phyloP scores from a whole-genome alignment of 2,797 vertebrate species.

The Enteromius radiatus region DNA sequence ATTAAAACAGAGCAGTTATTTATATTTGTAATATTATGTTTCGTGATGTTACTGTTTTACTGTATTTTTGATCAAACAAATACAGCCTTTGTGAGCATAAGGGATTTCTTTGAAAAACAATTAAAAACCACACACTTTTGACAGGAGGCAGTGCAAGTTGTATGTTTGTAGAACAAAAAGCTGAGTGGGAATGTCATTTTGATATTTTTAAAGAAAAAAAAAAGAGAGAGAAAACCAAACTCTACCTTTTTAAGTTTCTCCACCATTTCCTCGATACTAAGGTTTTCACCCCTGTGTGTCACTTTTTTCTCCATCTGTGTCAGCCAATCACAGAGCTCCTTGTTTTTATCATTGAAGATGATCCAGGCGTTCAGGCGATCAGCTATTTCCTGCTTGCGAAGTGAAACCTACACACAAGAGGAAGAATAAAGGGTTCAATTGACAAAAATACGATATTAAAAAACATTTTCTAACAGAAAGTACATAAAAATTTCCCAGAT shows the following conservation, averaged over 20 bases:
- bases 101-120: no score
- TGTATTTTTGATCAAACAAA: neutral
- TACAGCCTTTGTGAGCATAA: neutral
- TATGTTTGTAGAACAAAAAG: neutral
- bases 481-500: neutral
- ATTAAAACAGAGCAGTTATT: neutral
- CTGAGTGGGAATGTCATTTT: neutral
- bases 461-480: neutral
- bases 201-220: no score
- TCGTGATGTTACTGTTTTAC: neutral
- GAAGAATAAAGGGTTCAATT: neutral
- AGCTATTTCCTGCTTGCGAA: constrained; percentile 87
- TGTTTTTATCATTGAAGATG: constrained; percentile 93
- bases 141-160: neutral
- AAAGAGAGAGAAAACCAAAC: neutral
- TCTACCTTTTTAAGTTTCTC: constrained; percentile 91
- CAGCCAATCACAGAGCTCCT: constrained; percentile 92
- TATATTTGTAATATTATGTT: neutral
- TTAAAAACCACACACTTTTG: neutral
- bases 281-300: constrained; percentile 79
- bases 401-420: constrained; percentile 79
- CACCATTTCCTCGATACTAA: constrained; percentile 92
- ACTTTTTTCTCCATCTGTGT: constrained; percentile 93
- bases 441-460: neutral
- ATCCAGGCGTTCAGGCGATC: constrained; percentile 91